These are phyloP conservation scores for Heliconius himera DNA, from an alignment of 1,140 invertebrate species.

Conservation along the genomic window DNA sequence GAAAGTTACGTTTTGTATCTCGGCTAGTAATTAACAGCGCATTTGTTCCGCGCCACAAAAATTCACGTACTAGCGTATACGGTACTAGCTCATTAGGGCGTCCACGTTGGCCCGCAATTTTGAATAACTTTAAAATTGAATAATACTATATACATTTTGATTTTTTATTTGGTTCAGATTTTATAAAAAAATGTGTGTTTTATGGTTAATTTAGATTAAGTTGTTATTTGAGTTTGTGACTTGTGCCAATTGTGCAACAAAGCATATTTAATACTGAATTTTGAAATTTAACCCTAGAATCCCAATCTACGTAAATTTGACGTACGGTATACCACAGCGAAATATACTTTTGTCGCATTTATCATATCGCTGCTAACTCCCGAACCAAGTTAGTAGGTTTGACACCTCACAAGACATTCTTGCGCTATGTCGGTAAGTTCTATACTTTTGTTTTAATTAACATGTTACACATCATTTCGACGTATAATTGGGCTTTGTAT, in stretches of 20 bases:
- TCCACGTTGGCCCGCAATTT: background rate
- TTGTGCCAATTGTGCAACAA: background rate
- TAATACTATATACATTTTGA: background rate
- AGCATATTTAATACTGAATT: too few species aligned
- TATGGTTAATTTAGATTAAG: background rate
- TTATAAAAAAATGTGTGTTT: background rate
- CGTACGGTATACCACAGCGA: too few species aligned
- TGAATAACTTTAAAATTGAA: background rate
- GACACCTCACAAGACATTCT: too few species aligned
- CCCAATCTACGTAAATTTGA: too few species aligned
- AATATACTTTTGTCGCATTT: too few species aligned
- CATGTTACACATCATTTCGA: too few species aligned
- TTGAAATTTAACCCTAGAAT: too few species aligned
- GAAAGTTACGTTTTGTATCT: background rate
- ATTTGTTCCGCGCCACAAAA: constrained; percentile 13
- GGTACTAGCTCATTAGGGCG: constrained; percentile 13
- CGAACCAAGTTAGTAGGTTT: too few species aligned
- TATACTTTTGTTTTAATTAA: too few species aligned
- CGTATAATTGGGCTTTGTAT: too few species aligned
- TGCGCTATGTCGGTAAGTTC: too few species aligned
- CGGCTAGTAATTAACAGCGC: constrained; percentile 14
- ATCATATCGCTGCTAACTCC: too few species aligned
- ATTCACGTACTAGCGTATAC: background rate
- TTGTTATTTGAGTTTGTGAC: background rate
- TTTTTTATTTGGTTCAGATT: background rate